These are phyloP conservation scores for Ceratitis capitata DNA, from an alignment of 1,140 invertebrate genomes.

Conservation along the genomic window DNA sequence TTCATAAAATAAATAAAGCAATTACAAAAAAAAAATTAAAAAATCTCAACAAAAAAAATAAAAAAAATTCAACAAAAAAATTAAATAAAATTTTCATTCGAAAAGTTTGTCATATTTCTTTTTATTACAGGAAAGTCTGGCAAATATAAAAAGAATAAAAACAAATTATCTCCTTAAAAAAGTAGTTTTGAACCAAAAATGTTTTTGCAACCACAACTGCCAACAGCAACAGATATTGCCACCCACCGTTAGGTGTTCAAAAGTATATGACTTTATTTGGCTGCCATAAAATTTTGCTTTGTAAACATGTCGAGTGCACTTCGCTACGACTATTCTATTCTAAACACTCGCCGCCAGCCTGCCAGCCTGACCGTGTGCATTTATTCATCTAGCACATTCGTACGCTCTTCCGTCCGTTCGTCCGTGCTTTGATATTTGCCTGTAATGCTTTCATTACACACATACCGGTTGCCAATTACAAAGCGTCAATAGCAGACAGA, in stretches of 20 bases:
- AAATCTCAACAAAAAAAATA: no score
- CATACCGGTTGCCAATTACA: not conserved
- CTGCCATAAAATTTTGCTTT: constrained; percentile 23
- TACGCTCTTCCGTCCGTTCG: not conserved
- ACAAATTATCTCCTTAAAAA: not conserved
- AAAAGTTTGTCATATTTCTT: no score
- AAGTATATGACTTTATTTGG: not conserved
- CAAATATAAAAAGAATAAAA: not conserved
- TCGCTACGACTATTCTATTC: not conserved
- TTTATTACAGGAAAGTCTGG: no score
- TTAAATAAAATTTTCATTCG: no score
- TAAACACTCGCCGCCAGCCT: not conserved
- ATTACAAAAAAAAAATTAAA: no score
- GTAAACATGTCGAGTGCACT: not conserved
- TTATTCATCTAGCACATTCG: no score
- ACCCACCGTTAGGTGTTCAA: not conserved
- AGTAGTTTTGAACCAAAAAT: no score
- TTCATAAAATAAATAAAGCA: no score
- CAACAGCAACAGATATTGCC: no score
- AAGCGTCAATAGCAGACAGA: not conserved
- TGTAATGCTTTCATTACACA: not conserved
- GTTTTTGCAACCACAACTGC: not conserved
- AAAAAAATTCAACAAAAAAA: no score
- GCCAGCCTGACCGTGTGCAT: not conserved
- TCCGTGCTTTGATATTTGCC: not conserved